phyloP scores from a whole-genome alignment of 2,797 vertebrate genomes.

The Bryconaethiops microstoma region DNA sequence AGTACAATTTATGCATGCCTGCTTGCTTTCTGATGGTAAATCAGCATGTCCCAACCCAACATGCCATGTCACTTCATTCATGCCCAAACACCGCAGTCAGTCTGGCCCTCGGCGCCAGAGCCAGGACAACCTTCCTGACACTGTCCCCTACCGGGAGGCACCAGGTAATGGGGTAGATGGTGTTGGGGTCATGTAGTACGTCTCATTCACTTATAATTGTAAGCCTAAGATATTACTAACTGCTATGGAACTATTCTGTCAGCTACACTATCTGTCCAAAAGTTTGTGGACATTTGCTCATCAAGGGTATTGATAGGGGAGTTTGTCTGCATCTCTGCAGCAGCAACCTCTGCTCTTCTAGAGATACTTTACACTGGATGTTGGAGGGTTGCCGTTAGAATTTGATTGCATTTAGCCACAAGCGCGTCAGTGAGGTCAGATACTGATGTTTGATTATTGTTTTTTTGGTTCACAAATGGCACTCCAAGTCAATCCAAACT shows the following conservation, averaged over 20 bases:
- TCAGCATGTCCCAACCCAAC: background rate
- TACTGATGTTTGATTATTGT: no score
- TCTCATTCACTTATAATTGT: no score
- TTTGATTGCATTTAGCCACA: background rate
- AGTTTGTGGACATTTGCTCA: no score
- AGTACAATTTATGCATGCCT: background rate
- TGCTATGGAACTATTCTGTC: background rate
- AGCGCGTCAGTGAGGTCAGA: background rate
- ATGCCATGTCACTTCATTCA: background rate
- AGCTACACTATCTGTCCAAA: no score
- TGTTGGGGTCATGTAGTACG: no score
- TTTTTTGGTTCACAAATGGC: no score
- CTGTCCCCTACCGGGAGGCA: background rate
- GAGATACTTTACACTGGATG: background rate
- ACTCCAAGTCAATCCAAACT: no score
- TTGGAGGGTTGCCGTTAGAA: background rate
- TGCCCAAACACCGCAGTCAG: slow-evolving; percentile 8
- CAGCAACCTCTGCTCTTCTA: background rate
- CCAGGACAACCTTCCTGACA: background rate
- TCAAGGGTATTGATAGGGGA: background rate
- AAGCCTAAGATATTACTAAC: background rate
- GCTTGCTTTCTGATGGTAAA: background rate
- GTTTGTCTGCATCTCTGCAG: background rate
- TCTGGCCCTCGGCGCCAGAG: background rate
- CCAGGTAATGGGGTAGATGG: background rate